Percentiles rank a stretch among this genome's conserved stretches.
These are phyloP conservation scores for Branchipolynoe longqiensis DNA, from an alignment of 2,888 invertebrate genomes.

Conservation along the genomic window DNA sequence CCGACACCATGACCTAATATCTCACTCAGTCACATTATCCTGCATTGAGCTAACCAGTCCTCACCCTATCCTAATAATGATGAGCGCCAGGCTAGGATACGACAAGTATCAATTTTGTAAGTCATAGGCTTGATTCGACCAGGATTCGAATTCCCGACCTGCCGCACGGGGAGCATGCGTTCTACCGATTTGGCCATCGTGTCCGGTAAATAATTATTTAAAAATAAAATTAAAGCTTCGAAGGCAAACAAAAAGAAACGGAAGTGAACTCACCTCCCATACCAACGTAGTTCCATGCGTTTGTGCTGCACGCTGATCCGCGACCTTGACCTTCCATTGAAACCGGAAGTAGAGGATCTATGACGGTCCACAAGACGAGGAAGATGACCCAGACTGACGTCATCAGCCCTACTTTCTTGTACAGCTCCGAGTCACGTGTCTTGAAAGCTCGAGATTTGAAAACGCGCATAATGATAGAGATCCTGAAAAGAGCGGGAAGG, in stretches of 20 bases:
- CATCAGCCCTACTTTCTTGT: conserved; percentile 96
- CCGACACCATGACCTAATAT: no score
- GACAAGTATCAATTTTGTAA: no score
- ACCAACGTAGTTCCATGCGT: conserved; percentile 26
- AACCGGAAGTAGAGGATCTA: conserved; percentile 66
- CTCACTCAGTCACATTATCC: no score
- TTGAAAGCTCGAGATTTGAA: conserved; percentile 96
- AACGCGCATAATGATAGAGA: conserved; percentile 94
- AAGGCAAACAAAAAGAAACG: not conserved
- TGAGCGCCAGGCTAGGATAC: no score
- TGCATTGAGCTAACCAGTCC: no score
- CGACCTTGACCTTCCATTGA: not conserved
- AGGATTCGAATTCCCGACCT: no score
- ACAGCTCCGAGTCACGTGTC: conserved; percentile 93
- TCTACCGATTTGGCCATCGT: not conserved
- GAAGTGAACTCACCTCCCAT: conserved; percentile 1
- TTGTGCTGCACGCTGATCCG: not conserved
- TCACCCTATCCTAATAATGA: no score
- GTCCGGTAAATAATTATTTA: not conserved
- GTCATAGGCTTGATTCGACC: no score
- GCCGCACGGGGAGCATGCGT: no score
- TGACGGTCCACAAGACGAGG: conserved; percentile 92
- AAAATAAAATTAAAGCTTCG: not conserved
- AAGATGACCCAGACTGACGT: conserved; percentile 93
- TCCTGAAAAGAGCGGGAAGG: conserved; percentile 84